Evolutionary conservation across 2,113 vertebrate species (phyloP), one percentile per base, ranked within the genome.

Genomic region (Sinocyclocheilus anophthalmus): DNA sequence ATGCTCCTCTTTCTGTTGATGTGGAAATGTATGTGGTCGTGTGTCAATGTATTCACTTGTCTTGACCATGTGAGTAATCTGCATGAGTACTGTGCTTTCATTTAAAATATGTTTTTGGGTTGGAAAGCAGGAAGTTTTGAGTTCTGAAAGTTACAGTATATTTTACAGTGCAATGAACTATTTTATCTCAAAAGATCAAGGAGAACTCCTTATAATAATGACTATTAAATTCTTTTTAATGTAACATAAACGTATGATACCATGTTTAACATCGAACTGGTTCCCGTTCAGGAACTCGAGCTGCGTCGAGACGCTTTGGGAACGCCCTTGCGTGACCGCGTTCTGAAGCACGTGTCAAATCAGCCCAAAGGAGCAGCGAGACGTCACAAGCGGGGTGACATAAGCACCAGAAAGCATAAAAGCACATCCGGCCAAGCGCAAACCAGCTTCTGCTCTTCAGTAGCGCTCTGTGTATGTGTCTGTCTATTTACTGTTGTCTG

Each of bases 171-270:
- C 20, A 42, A 7, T 45, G 11, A 45, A 75, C 72, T 14, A 4
- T 75, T 75, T 75, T 75, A 75, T 75, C 39, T 75, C 22, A 45
- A 48, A 48, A 24, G 39, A 24, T 75, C 72, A 48, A 48, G 22
- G 22, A 14, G 22, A 45, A 45, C 2, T 42, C 22, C 39, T 48
- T 75, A 48, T 48, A 12, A 48, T 45, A 5, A 5, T 75, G 72
- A 75, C 72, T 2, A 24, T 75, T 75, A 13, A 24, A 14, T 14
- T 14, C 1, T 45, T 75, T 75, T 14, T 26, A 75, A 75, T 75
- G 72, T 24, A 75, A 24, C n/a, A 24, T 48, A 6, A 24, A 16
- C n/a, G 22, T 75, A 12, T 75, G 72, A 48, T 48, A 48, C 39
- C 45, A 45, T 45, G 39, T 75, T 14, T 45, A 45, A 75, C 39